Evolutionary conservation across 1,140 invertebrate species (phyloP).

Genomic region (Matsumurasca onukii): DNA sequence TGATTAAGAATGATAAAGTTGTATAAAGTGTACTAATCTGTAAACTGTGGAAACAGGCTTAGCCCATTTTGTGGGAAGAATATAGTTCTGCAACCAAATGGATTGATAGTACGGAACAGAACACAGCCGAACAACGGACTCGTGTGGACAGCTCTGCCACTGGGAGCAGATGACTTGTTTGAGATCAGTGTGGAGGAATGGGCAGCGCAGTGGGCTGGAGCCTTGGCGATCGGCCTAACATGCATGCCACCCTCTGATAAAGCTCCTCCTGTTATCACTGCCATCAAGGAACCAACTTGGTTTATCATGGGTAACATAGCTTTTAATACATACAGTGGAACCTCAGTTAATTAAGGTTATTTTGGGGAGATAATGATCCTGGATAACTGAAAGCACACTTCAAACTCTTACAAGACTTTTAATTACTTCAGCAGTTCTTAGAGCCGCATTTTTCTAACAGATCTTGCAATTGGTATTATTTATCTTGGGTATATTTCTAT

Average conservation of each 20-base stretch:
- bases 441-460: no score
- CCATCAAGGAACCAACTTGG: constrained; percentile 60
- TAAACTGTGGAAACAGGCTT: constrained; percentile 50
- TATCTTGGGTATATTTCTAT: no score
- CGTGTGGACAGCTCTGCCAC: constrained; percentile 68
- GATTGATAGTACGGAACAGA: constrained; percentile 61
- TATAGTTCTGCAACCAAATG: constrained; percentile 57
- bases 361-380: no score
- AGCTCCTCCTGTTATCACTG: constrained; percentile 51
- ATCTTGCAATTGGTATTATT: no score
- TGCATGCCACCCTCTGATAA: constrained; percentile 54
- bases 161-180: constrained; percentile 72
- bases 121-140: constrained; percentile 67
- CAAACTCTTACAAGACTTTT: no score
- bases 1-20: no score
- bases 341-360: constrained; percentile 10
- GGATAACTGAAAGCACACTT: no score
- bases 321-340: constrained; percentile 16
- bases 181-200: constrained; percentile 67
- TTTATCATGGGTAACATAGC: constrained; percentile 63
- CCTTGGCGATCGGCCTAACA: constrained; percentile 74
- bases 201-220: constrained; percentile 68
- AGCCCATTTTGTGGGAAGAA: constrained; percentile 75
- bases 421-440: no score
- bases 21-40: no score